Percentiles rank a stretch among this genome's conserved stretches.
Conservation (phyloP, 2,888 invertebrate genomes). For the Miltochrista miniata region DNA sequence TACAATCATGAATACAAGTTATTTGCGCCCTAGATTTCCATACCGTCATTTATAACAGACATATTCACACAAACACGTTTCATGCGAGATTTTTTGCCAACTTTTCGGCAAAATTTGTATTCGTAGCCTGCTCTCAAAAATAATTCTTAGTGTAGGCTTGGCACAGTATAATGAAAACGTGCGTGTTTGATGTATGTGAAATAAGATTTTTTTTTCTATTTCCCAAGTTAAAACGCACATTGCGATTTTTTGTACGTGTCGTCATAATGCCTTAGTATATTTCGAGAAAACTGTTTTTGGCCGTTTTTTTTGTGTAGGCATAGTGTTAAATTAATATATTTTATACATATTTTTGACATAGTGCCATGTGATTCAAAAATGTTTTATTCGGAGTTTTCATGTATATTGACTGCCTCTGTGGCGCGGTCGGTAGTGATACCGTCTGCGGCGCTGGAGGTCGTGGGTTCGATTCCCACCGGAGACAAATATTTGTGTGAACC, state of each 20-base stretch:
- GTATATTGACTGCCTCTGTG: too few relatives aligned
- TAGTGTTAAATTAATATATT: too few relatives aligned
- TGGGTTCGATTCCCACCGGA: too few relatives aligned
- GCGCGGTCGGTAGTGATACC: too few relatives aligned
- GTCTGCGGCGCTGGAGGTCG: too few relatives aligned
- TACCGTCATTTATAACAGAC: neutral
- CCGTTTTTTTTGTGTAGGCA: too few relatives aligned
- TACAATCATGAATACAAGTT: neutral
- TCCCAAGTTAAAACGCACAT: conserved; percentile 12
- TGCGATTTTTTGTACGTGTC: conserved; percentile 5
- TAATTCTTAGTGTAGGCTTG: conserved; percentile 14
- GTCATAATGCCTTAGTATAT: neutral
- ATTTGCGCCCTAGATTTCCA: neutral
- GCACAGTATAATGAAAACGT: conserved; percentile 21
- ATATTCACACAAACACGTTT: conserved; percentile 8
- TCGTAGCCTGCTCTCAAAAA: conserved; percentile 24
- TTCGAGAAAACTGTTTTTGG: too few relatives aligned
- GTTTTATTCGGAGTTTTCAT: too few relatives aligned
- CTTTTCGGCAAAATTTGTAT: conserved; percentile 24
- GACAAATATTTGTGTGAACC: too few relatives aligned
- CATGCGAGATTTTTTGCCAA: neutral
- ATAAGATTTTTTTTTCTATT: conserved; percentile 11
- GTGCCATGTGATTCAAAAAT: too few relatives aligned
- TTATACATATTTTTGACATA: too few relatives aligned
- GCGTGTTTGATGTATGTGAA: conserved; percentile 10